These are phyloP conservation scores for Pachymerium ferrugineum DNA, from an alignment of 2,888 invertebrate species.

Conservation along the genomic window DNA sequence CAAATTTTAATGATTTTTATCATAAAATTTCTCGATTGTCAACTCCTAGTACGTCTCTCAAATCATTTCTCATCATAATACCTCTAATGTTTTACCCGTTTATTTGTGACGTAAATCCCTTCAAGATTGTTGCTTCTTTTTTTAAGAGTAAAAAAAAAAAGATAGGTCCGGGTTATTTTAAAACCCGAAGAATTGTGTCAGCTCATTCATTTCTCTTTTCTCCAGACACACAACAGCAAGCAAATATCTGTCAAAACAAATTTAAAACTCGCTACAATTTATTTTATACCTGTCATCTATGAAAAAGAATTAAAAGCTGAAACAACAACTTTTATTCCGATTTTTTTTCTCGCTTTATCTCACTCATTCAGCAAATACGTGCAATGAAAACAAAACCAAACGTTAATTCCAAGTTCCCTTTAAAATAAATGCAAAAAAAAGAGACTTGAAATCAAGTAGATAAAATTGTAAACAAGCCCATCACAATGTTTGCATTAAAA, in stretches of 20 bases:
- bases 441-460: too few relatives aligned
- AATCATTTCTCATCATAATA: too few relatives aligned
- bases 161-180: not conserved
- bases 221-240: not conserved
- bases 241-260: conserved; percentile 9
- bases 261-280: not conserved
- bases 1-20: too few relatives aligned
- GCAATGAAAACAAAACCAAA: not conserved
- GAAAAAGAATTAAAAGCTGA: not conserved
- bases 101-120: too few relatives aligned
- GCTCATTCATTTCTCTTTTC: not conserved
- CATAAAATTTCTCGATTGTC: too few relatives aligned
- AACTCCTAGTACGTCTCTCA: too few relatives aligned
- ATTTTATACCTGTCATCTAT: not conserved
- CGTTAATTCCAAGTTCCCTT: not conserved
- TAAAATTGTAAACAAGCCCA: too few relatives aligned
- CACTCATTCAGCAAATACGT: too few relatives aligned
- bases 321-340: not conserved
- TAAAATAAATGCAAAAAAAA: not conserved
- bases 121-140: not conserved
- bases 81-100: too few relatives aligned
- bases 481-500: too few relatives aligned
- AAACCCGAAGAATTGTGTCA: not conserved
- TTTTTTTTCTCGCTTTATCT: not conserved
- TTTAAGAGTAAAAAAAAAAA: not conserved